A percentile compares a stretch with the other conserved stretches of the same genome.
Evolutionary conservation across 2,797 vertebrate genomes (phyloP).

Genomic region (Fundulus diaphanus): DNA sequence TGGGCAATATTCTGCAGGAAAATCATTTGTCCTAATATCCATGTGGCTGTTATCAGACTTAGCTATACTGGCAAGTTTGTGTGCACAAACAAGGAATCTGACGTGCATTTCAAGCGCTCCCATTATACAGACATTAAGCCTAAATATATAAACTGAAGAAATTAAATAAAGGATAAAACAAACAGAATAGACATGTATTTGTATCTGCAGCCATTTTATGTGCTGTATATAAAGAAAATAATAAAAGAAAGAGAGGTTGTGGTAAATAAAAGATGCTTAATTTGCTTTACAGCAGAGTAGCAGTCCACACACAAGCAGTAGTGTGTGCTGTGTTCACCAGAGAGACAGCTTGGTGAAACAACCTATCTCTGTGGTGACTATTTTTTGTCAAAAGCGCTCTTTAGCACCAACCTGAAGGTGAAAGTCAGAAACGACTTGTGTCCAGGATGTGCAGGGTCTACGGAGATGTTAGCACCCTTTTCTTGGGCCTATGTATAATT

Average conservation of each 20-base stretch:
- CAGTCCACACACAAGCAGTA: too few species aligned
- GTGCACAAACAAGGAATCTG: not conserved
- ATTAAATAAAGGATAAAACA: too few species aligned
- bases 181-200: too few species aligned
- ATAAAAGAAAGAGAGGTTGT: too few species aligned
- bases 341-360: not conserved
- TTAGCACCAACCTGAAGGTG: not conserved
- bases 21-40: not conserved
- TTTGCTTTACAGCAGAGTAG: too few species aligned
- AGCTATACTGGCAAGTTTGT: not conserved
- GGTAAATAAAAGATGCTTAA: too few species aligned
- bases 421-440: not conserved
- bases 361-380: not conserved
- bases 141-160: not conserved
- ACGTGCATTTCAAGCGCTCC: not conserved
- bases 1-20: too few species aligned
- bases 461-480: not conserved
- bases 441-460: not conserved
- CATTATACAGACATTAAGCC: not conserved
- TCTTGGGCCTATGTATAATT: not conserved
- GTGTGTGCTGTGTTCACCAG: too few species aligned
- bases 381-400: not conserved
- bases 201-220: too few species aligned
- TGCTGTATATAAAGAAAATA: too few species aligned
- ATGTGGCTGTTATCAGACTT: not conserved